Conservation (phyloP, 2,888 invertebrate genomes). For the Platynereis dumerilii region DNA sequence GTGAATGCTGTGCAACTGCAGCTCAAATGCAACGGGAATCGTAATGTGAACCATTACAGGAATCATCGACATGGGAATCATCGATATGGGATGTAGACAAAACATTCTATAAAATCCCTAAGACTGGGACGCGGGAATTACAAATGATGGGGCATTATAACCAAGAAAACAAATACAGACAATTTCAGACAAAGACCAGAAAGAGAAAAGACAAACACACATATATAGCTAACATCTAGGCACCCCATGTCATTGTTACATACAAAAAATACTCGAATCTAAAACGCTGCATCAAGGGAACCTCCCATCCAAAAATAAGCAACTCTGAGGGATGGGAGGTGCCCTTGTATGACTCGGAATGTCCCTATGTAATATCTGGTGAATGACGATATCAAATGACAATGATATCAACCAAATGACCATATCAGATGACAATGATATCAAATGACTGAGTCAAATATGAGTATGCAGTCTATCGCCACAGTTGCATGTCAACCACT, state of each 20-base stretch:
- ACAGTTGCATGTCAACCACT: conserved; percentile 3
- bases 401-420: background rate
- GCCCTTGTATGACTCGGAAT: background rate
- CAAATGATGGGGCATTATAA: background rate
- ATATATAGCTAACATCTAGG: background rate
- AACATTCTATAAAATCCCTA: conserved; percentile 6
- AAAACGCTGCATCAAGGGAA: conserved; percentile 3
- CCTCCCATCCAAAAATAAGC: background rate
- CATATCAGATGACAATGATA: background rate
- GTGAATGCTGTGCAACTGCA: no score
- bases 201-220: conserved; percentile 1
- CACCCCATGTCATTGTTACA: background rate
- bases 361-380: conserved; percentile 6
- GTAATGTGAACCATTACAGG: no score
- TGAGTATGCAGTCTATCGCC: background rate
- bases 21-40: no score
- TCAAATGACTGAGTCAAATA: no score
- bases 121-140: background rate
- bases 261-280: conserved; percentile 6
- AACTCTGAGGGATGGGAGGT: background rate
- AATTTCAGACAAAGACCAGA: no score
- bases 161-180: no score
- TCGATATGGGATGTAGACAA: background rate
- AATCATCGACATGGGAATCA: no score
- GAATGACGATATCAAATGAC: background rate